Evolutionary conservation across 2,888 invertebrate genomes (phyloP).

Genomic region (Allophyes oxyacanthae): DNA sequence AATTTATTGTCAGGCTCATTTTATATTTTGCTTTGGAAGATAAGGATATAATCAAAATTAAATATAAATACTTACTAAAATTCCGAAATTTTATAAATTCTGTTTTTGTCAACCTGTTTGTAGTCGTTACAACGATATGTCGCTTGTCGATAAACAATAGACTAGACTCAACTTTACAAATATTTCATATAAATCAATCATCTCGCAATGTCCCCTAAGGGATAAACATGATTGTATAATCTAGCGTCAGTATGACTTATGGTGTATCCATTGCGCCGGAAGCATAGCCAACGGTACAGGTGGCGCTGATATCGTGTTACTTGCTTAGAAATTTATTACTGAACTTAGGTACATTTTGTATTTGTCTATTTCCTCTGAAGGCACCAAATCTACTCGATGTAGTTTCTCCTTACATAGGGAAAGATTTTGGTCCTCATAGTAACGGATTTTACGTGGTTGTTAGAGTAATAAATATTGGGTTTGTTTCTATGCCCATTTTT

Average conservation of each 20-base stretch:
- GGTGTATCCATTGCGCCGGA: slow-evolving; percentile 40
- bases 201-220: slow-evolving; percentile 22
- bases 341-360: slow-evolving; percentile 19
- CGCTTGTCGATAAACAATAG: slow-evolving; percentile 4
- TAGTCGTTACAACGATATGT: background rate
- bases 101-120: too few relatives aligned
- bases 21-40: too few relatives aligned
- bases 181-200: slow-evolving; percentile 31
- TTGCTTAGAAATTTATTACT: slow-evolving; percentile 35
- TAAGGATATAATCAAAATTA: too few relatives aligned
- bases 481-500: too few relatives aligned
- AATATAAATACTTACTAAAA: too few relatives aligned
- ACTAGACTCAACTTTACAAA: slow-evolving; percentile 1
- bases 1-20: too few relatives aligned
- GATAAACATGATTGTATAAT: slow-evolving; percentile 42
- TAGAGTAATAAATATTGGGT: too few relatives aligned
- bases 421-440: background rate
- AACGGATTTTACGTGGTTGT: too few relatives aligned
- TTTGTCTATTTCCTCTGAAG: slow-evolving; percentile 23
- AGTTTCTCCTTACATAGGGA: background rate
- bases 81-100: too few relatives aligned
- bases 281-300: slow-evolving; percentile 44
- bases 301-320: slow-evolving; percentile 52
- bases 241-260: slow-evolving; percentile 46
- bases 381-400: slow-evolving; percentile 11